Conservation (phyloP, 2,113 vertebrate species). For the Sturnus vulgaris region DNA sequence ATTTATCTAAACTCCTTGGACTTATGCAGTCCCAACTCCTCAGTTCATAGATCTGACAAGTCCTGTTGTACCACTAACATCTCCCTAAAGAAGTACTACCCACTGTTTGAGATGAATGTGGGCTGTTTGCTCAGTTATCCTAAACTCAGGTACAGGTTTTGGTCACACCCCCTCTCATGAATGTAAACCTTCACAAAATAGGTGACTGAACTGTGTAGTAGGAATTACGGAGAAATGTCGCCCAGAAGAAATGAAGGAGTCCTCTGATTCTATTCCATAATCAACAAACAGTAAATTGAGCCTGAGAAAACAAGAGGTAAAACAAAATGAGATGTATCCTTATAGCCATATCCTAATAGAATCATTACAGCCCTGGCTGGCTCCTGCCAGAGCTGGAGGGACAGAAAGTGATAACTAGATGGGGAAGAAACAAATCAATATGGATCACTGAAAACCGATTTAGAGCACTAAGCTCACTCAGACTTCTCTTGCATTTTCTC, state of each 20-base stretch:
- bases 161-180: not conserved
- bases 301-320: not conserved
- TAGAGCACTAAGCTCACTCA: not conserved
- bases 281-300: not conserved
- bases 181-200: not conserved
- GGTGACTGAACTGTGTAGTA: not conserved
- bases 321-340: not conserved
- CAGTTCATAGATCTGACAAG: not conserved
- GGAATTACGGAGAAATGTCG: not conserved
- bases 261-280: not conserved
- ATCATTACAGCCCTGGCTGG: not conserved
- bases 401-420: not conserved
- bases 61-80: not conserved
- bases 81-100: not conserved
- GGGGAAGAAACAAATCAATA: not conserved
- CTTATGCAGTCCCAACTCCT: not conserved
- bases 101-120: not conserved
- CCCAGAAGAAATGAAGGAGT: not conserved
- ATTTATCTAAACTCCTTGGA: not conserved
- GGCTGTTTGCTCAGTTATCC: not conserved
- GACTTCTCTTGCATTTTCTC: not conserved
- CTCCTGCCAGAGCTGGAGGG: not conserved
- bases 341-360: not conserved
- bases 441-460: not conserved
- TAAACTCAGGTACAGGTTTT: not conserved